Conservation (phyloP, 2,113 vertebrate species). For the Philantomba maxwellii region DNA sequence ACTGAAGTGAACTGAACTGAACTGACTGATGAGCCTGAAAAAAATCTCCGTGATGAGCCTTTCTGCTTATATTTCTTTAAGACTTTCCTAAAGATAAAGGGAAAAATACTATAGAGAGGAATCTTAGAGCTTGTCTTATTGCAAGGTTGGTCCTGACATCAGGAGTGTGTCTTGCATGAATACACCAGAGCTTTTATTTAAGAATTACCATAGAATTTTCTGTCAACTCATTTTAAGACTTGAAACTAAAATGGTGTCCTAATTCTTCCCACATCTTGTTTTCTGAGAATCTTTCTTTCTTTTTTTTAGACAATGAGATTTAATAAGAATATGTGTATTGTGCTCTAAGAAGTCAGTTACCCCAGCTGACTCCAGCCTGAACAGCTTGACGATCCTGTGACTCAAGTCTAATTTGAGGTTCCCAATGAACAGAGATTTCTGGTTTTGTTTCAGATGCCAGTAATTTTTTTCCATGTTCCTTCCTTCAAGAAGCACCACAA, state of each 20-base stretch:
- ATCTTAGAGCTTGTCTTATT: background rate
- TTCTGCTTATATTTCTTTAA: background rate
- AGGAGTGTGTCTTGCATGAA: background rate
- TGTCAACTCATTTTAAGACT: background rate
- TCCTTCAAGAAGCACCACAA: conserved; percentile 31
- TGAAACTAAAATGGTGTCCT: background rate
- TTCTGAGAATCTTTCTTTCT: background rate
- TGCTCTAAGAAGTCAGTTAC: background rate
- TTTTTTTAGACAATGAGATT: background rate
- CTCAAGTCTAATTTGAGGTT: conserved; percentile 55
- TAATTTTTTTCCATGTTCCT: conserved; percentile 34
- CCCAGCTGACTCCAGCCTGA: conserved; percentile 37
- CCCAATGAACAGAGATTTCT: conserved; percentile 45
- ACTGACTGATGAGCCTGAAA: background rate
- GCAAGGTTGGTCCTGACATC: background rate
- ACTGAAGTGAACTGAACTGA: no score
- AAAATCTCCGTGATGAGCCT: background rate
- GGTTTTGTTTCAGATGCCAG: conserved; percentile 51
- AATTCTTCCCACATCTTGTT: conserved; percentile 29
- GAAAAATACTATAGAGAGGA: background rate
- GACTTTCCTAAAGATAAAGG: background rate
- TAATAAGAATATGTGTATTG: conserved; percentile 2
- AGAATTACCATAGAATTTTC: background rate
- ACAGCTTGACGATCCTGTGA: conserved; percentile 19
- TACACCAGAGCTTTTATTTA: background rate